Base-by-base conservation (phyloP, 2,888 invertebrate species). In the Pristionchus maxplancki region DNA sequence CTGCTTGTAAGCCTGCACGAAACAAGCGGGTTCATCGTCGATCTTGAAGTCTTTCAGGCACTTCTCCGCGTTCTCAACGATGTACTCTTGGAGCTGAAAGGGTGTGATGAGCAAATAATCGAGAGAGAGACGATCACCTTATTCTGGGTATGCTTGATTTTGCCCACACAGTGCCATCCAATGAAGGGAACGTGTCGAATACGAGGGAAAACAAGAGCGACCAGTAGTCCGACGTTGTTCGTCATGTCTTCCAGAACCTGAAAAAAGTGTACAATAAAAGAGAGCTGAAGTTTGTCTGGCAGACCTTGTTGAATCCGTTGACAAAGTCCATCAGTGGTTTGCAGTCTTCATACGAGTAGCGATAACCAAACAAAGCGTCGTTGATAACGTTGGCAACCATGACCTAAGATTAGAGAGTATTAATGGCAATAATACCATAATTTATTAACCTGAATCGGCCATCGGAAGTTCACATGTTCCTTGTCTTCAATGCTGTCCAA, bases 1-100 rank as follows among this genome's bases (percentile, higher is more conserved):
- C 64, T 85, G 34, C n/a, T 40, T 58, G 44, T 85, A 85, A 3
- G 85, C 85, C 4, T 85, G 85, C 20, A 85, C 85, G 44, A 85
- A 85, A 50, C 85, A 85, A 0, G 40, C 13, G 9, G 85, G 85
- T 50, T 85, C 85, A 53, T 82, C 50, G 34, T 82, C 53, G 40
- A 44, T 44, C 13, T 40, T 78, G 78, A 44, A 78, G n/a, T 11
- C 28, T 20, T 78, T 37, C 78, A 67, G 20, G 17, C 67, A 67
- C 34, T 67, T 67, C 34, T 67, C 67, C 3, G 67, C 67, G 20
- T 67, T 67, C 3, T 67, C 6, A 34, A 67, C 17, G 34, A 67
- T 67, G 67, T 67, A 67, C 67, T 34, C 67, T 11, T 67, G 11
- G 3, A 67, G 15, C 67, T 67, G 67, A 2, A 34, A 67, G 11